phyloP scores from a whole-genome alignment of 1,140 invertebrate genomes.

The Popillia japonica region DNA sequence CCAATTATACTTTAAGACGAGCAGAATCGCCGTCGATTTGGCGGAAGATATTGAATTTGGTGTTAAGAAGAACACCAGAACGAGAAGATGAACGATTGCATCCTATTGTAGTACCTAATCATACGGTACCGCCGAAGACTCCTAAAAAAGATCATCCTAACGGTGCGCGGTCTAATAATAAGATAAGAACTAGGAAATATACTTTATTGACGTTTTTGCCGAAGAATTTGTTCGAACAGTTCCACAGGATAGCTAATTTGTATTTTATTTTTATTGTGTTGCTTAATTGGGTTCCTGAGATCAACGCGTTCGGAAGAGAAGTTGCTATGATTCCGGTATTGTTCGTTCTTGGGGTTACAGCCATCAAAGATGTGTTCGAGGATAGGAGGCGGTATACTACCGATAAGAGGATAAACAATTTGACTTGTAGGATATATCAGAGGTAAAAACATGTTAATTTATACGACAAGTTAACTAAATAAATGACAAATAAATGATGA shows the following conservation, averaged over 20 bases:
- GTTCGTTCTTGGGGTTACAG: constrained; percentile 96
- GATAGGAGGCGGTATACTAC: constrained; percentile 88
- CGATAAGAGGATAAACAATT: constrained; percentile 94
- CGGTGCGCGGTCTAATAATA: constrained; percentile 79
- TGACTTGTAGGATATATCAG: constrained; percentile 88
- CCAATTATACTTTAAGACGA: constrained; percentile 85
- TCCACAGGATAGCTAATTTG: constrained; percentile 96
- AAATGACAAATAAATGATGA: no score
- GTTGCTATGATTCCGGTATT: constrained; percentile 93
- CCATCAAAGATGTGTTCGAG: constrained; percentile 96
- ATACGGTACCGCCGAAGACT: constrained; percentile 79
- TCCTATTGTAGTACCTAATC: constrained; percentile 82
- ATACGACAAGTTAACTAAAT: no score
- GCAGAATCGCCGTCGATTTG: constrained; percentile 73
- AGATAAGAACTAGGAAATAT: constrained; percentile 95
- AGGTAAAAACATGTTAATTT: no score
- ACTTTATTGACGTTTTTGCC: constrained; percentile 93
- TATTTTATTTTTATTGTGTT: constrained; percentile 98
- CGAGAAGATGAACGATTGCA: constrained; percentile 72
- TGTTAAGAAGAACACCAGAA: constrained; percentile 63
- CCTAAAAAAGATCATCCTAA: constrained; percentile 85
- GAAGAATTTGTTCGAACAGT: constrained; percentile 97
- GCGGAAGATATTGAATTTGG: constrained; percentile 70
- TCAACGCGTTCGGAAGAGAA: constrained; percentile 96
- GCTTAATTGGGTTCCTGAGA: constrained; percentile 92